Percentiles rank a stretch among this genome's conserved stretches.
Conservation (phyloP, 2,797 vertebrate genomes). For the Synaphobranchus kaupii region DNA sequence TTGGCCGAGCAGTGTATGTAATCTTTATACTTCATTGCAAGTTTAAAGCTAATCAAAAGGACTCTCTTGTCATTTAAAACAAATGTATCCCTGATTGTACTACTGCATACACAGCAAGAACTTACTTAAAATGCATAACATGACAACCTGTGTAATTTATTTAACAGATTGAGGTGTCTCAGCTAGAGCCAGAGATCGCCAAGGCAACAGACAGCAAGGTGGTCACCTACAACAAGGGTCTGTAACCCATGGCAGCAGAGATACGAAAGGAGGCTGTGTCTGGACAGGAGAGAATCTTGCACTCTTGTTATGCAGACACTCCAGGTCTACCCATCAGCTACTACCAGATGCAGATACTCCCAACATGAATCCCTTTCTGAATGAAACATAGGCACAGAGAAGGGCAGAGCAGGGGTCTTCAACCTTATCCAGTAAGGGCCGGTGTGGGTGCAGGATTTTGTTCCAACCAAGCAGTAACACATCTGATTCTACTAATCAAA, state of each 20-base stretch:
- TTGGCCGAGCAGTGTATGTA: too few species aligned
- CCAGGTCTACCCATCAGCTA: background rate
- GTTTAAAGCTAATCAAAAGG: background rate
- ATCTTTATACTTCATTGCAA: background rate
- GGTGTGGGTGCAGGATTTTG: too few species aligned
- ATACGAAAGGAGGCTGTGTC: background rate
- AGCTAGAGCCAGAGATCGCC: constrained; percentile 86
- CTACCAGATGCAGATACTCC: background rate
- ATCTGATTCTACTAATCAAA: too few species aligned
- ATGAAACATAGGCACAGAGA: background rate
- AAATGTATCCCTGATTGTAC: background rate
- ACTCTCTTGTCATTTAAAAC: background rate
- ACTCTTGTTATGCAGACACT: background rate
- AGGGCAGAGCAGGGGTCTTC: background rate
- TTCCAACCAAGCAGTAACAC: too few species aligned
- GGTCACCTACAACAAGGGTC: constrained; percentile 90
- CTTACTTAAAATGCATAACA: background rate
- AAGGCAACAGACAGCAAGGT: constrained; percentile 78
- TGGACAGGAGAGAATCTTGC: background rate
- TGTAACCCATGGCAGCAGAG: constrained; percentile 66
- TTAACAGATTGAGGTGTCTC: constrained; percentile 83
- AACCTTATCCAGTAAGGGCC: too few species aligned
- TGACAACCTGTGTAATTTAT: constrained; percentile 40
- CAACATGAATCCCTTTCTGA: background rate
- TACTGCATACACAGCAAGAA: background rate